A percentile compares a stretch with the other conserved stretches of the same genome.
phyloP scores from a whole-genome alignment of 2,113 vertebrate genomes.

The Cygnus atratus region DNA sequence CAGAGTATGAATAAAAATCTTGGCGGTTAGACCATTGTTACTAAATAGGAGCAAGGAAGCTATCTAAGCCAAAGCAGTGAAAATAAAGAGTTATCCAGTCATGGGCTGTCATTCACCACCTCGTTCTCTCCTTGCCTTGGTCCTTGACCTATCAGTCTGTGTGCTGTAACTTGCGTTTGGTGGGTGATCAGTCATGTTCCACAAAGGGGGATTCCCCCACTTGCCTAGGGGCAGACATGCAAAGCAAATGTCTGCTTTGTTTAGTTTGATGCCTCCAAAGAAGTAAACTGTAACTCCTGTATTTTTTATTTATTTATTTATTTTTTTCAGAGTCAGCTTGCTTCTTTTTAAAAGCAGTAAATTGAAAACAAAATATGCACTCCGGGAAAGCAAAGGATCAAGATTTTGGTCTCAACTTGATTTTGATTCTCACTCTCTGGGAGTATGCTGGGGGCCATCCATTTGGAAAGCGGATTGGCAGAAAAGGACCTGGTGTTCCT shows the following conservation, averaged over 20 bases:
- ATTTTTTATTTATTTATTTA: too few species aligned
- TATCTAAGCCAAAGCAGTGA: not conserved
- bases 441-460: too few species aligned
- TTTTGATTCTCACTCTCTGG: not conserved
- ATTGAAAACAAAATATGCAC: fast-evolving
- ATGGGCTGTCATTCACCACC: not conserved
- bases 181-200: not conserved
- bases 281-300: not conserved
- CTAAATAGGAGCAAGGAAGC: not conserved
- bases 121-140: not conserved
- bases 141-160: not conserved
- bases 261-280: not conserved
- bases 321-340: not conserved
- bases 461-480: too few species aligned
- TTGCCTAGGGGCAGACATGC: not conserved
- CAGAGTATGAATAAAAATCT: not conserved
- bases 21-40: not conserved
- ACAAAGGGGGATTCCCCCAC: not conserved
- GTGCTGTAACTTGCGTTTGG: not conserved
- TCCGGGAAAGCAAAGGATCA: not conserved
- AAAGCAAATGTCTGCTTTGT: not conserved
- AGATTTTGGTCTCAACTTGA: not conserved
- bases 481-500: too few species aligned
- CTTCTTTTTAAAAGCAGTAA: not conserved
- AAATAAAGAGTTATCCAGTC: not conserved